Conservation (phyloP, 2,113 vertebrate genomes). For the Anseranas semipalmata region DNA sequence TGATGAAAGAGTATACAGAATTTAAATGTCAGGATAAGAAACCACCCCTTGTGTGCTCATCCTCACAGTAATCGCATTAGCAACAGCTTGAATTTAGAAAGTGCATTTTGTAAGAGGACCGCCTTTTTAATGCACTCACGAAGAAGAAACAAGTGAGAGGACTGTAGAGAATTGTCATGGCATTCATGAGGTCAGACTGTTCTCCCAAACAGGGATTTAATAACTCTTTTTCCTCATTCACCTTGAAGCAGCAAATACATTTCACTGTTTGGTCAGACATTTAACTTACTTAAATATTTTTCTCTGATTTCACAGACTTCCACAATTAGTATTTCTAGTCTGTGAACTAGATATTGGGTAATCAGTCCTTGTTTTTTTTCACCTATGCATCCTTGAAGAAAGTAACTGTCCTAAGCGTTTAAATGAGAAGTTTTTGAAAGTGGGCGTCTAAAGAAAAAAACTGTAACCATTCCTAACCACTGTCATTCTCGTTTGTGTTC, state of each 20-base stretch:
- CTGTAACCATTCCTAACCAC: not conserved
- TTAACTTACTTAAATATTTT: not conserved
- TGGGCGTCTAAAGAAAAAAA: not conserved
- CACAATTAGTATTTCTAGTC: not conserved
- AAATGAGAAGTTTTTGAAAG: not conserved
- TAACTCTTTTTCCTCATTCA: not conserved
- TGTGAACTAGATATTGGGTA: not conserved
- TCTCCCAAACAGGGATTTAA: not conserved
- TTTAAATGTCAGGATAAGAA: conserved; percentile 21
- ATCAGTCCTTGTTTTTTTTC: not conserved
- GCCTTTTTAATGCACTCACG: not conserved
- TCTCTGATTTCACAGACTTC: not conserved
- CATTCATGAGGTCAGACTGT: not conserved
- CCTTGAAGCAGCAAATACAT: not conserved
- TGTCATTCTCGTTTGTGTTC: not conserved
- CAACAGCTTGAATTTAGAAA: conserved; percentile 9
- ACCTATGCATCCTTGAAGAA: not conserved
- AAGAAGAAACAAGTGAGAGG: conserved; percentile 18
- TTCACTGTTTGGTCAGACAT: not conserved
- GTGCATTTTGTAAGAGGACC: not conserved
- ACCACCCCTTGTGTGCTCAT: not conserved
- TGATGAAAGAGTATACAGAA: conserved; percentile 4
- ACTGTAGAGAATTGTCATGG: conserved; percentile 15
- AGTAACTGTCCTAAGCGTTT: not conserved
- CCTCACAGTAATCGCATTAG: not conserved